These are phyloP conservation scores for Gobiocypris rarus DNA, from an alignment of 2,113 vertebrate species.

Conservation along the genomic window DNA sequence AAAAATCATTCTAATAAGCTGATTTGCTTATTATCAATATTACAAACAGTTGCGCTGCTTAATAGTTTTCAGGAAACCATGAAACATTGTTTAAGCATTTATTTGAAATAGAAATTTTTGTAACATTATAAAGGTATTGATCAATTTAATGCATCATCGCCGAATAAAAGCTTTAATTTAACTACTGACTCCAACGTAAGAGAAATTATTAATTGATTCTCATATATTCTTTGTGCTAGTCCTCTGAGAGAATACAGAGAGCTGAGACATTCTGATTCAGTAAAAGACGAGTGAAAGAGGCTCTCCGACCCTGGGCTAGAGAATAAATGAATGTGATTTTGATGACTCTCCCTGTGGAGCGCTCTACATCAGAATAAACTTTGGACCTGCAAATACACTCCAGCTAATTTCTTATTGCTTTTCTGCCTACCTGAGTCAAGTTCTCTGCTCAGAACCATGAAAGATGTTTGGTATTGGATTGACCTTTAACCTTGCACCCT, in stretches of 20 bases:
- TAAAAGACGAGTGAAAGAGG: constrained; percentile 37
- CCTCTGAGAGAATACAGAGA: neutral
- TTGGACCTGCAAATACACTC: constrained; percentile 23
- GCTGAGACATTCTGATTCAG: constrained; percentile 8
- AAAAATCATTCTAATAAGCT: no score
- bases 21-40: no score
- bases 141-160: neutral
- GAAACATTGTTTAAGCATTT: no score
- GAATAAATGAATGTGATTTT: constrained; percentile 50
- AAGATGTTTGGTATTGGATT: constrained; percentile 31
- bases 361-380: constrained; percentile 23
- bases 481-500: constrained; percentile 25
- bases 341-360: constrained; percentile 28
- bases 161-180: neutral
- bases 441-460: neutral
- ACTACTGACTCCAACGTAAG: neutral
- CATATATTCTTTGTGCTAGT: neutral
- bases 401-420: constrained; percentile 53
- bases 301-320: constrained; percentile 15
- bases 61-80: no score
- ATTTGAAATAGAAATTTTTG: no score
- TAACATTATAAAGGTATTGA: neutral
- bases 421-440: constrained; percentile 45
- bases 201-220: neutral
- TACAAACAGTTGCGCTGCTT: no score